Conservation (phyloP, 2,113 vertebrate species). For the Pandion haliaetus region DNA sequence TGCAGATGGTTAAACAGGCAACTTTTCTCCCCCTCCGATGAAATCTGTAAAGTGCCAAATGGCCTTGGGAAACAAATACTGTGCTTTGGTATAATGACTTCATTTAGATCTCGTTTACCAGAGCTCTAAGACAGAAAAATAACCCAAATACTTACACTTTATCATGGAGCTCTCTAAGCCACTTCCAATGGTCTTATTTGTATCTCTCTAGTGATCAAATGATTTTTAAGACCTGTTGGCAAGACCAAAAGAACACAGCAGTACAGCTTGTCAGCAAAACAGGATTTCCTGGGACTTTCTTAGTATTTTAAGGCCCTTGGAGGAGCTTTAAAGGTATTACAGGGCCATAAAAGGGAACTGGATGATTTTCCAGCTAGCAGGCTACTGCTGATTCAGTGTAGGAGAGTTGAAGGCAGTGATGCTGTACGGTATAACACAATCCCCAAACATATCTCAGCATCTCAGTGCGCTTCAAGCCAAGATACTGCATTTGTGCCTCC, state of each 20-base stretch:
- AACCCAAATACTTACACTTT: not conserved
- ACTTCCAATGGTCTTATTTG: not conserved
- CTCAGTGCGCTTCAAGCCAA: not conserved
- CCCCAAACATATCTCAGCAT: not conserved
- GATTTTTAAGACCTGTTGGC: not conserved
- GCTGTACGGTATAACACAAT: not conserved
- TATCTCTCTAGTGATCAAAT: not conserved
- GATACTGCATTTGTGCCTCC: fast-evolving
- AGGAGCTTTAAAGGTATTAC: not conserved
- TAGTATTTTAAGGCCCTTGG: not conserved
- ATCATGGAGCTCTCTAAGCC: not conserved
- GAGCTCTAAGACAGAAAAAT: not conserved
- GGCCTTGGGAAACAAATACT: not conserved
- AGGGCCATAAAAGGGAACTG: not conserved
- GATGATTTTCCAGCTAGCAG: not conserved
- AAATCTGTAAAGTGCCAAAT: not conserved
- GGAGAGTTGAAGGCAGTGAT: not conserved
- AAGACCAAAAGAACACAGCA: not conserved
- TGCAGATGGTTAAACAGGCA: not conserved
- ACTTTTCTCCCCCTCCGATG: not conserved
- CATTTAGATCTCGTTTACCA: not conserved
- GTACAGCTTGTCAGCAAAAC: not conserved
- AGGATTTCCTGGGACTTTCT: not conserved
- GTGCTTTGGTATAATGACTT: not conserved
- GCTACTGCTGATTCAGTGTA: not conserved